Evolutionary conservation across 1,140 invertebrate genomes (phyloP), one percentile per base, ranked within the genome.

Genomic region (Sogatella furcifera): DNA sequence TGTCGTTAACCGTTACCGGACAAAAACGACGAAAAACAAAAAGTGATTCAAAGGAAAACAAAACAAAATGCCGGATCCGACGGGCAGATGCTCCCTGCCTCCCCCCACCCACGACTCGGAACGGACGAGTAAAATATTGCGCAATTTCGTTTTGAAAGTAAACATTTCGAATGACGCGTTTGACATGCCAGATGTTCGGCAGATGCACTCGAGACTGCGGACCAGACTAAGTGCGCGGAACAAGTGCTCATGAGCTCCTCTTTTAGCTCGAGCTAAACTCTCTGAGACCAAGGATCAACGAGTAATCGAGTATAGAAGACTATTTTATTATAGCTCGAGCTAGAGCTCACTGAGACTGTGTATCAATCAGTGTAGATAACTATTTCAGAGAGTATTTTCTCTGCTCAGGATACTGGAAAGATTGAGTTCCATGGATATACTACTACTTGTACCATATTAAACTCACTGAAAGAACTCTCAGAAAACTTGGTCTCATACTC

Each of bases 141-240:
- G 46, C 46, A 49, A 49, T 49, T 49, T 49, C 21, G 46, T 22
- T 49, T 49, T 17, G 21, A 19, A 49, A 49, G 46, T 49, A 49
- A 49, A 49, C 46, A 49, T 49, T 49, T 49, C 21, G 46, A 49
- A 49, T 49, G 46, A 49, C 46, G 46, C 21, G 21, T 49, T 49
- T 49, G 15, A 49, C 46, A 49, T 22, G 21, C 46, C 46, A 49
- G 46, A 49, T 49, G 46, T 49, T 49, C 46, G 46, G 46, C 46
- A 49, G 46, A 49, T 49, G 46, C 46, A 49, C 15, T 28, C 24
- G 24, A 28, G 24, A 2, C 24, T 28, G 6, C 24, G 24, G 24
- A 28, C 24, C 24, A 28, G 24, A 28, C 24, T 49, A 14, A 49
- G 21, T 49, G 34, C 34, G 11, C 24, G 11, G 11, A 10, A 38